Conservation (phyloP, 2,113 vertebrate genomes). For the Caretta caretta region DNA sequence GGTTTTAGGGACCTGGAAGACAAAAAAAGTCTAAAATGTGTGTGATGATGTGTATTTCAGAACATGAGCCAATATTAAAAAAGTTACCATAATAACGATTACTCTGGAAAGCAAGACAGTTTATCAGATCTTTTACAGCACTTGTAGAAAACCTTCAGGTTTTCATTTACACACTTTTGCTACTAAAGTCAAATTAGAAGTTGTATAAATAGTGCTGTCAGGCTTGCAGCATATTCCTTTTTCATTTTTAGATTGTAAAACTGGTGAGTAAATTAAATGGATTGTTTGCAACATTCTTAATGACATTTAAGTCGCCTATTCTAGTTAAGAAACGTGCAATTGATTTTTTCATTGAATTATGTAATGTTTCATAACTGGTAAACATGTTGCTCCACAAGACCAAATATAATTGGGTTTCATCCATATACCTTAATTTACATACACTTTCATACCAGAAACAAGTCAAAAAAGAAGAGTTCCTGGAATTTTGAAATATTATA, state of each 20-base stretch:
- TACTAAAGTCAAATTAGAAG: constrained; percentile 9
- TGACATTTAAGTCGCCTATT: constrained; percentile 19
- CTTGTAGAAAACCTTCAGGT: constrained; percentile 15
- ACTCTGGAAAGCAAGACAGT: background rate
- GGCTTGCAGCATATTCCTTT: background rate
- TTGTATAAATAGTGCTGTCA: background rate
- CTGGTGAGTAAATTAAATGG: background rate
- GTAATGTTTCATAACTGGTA: background rate
- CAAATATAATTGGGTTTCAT: constrained; percentile 42
- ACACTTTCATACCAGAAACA: background rate
- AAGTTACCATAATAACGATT: constrained; percentile 8
- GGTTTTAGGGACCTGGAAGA: background rate
- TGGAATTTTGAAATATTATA: constrained; percentile 23
- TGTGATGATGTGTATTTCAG: constrained; percentile 4
- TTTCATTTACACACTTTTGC: constrained; percentile 41
- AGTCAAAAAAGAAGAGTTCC: background rate
- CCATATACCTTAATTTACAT: constrained; percentile 33
- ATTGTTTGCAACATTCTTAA: constrained; percentile 43
- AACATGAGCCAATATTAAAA: constrained; percentile 24
- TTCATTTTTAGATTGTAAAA: constrained; percentile 48
- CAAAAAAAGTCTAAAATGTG: background rate
- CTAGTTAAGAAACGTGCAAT: constrained; percentile 10
- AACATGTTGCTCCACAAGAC: constrained; percentile 29
- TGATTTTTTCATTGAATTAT: background rate
- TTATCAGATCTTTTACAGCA: constrained; percentile 1